Evolutionary conservation across 2,113 vertebrate species (phyloP), one percentile per base, ranked within the genome.

Genomic region (Puffinus mauretanicus): DNA sequence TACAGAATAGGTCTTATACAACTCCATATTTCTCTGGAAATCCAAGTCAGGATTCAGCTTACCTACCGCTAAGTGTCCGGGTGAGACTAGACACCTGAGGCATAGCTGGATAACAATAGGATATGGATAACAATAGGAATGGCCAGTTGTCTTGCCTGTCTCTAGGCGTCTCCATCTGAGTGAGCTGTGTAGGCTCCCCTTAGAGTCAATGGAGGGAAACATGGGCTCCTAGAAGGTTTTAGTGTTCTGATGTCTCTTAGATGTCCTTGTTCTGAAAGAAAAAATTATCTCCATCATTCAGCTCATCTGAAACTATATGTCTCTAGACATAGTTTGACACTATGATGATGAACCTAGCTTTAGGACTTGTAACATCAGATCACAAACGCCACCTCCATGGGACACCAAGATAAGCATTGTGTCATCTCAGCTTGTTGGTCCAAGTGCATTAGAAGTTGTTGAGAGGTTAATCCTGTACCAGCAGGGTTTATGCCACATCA

Each of bases 311-410:
- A 92, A 75, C 19, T 2, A 11, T 29, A 7, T 3, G 8, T 38
- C 40, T 90, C 46, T 82, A 62, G 21, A 15, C 83, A 34, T 32
- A 64, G 18, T 82, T 79, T 76, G 78, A 72, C 8, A 30, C 34
- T 65, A 16, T 0, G 0, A 17, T 0, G 0, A 65, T 46, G 40
- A 61, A 75, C 42, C 8, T 38, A 49, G 9, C 22, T 92, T 80
- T 69, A 77, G 57, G 40, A 75, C 47, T 79, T 75, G 21, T 44
- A 60, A 52, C 18, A 55, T 42, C n/a, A 61, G 58, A 42, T 77
- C 46, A 66, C 22, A 80, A 80, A 57, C 1, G 6, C 32, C 46
- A 47, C 12, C 44, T 88, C 18, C 30, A 17, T 0, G 3, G 34
- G 22, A 62, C 49, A 30, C 18, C 24, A 42, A 42, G 10, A 20